Conservation (phyloP, 64 coral and sea anemone genomes). For the Platygyra sinensis region DNA sequence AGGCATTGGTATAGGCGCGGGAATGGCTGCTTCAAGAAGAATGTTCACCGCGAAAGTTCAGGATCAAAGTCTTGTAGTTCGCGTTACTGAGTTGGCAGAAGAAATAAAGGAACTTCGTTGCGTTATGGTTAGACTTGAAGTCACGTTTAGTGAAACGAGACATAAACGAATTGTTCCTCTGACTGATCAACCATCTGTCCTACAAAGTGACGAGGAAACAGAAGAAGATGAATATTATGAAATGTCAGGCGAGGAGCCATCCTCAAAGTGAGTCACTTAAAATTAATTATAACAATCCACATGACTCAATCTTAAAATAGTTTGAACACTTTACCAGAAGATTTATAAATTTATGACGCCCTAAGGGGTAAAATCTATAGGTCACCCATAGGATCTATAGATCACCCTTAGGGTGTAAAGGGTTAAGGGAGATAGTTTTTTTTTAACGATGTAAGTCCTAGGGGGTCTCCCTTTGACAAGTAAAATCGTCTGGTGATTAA, state of each 20-base stretch:
- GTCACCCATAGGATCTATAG: too few species aligned
- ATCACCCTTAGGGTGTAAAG: too few species aligned
- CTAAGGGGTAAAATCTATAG: too few species aligned
- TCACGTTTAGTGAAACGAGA: slow-evolving; percentile 6
- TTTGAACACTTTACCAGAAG: too few species aligned
- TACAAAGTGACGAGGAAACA: slow-evolving; percentile 53
- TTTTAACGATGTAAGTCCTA: too few species aligned
- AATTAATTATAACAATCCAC: too few species aligned
- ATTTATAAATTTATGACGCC: too few species aligned
- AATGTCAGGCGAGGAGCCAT: slow-evolving; percentile 76
- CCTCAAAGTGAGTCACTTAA: slow-evolving; percentile 7
- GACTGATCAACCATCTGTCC: slow-evolving; percentile 40
- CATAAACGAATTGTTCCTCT: slow-evolving; percentile 21
- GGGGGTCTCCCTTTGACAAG: too few species aligned
- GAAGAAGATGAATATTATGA: slow-evolving; percentile 88
- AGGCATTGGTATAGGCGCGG: slow-evolving; percentile 76
- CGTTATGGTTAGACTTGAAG: slow-evolving; percentile 65
- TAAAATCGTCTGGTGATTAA: too few species aligned
- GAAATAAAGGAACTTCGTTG: slow-evolving; percentile 83
- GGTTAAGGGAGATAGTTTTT: too few species aligned
- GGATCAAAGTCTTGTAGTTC: slow-evolving; percentile 66
- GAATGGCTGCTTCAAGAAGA: slow-evolving; percentile 64
- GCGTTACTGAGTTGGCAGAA: slow-evolving; percentile 50
- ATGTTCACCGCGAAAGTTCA: slow-evolving; percentile 13
- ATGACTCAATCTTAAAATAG: too few species aligned